Evolutionary conservation across 1,140 invertebrate genomes (phyloP).

Genomic region (Teleogryllus occipitalis): DNA sequence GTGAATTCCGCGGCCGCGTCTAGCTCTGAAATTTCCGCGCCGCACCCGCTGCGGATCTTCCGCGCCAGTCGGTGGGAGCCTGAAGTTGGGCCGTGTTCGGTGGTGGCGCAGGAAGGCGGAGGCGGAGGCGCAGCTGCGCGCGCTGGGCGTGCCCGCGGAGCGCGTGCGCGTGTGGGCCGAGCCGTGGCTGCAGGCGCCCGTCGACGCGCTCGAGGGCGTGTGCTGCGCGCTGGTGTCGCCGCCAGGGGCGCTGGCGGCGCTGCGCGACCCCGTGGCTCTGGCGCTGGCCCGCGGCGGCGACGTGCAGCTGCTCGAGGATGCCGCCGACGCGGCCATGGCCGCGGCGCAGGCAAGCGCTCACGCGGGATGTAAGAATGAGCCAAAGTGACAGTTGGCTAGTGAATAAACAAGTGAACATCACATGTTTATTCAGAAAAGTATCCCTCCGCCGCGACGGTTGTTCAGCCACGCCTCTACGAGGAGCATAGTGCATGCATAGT

Average conservation of each 20-base stretch:
- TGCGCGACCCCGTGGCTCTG: not conserved
- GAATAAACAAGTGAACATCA: too few relatives aligned
- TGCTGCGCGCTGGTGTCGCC: not conserved
- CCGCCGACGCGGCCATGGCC: not conserved
- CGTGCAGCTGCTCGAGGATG: not conserved
- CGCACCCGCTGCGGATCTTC: too few relatives aligned
- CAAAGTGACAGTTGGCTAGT: too few relatives aligned
- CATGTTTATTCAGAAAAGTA: too few relatives aligned
- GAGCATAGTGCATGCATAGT: too few relatives aligned
- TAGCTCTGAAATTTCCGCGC: too few relatives aligned
- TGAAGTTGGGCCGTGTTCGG: too few relatives aligned
- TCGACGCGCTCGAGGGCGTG: not conserved
- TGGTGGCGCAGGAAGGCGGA: not conserved
- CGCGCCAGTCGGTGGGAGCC: too few relatives aligned
- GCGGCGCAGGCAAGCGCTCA: not conserved
- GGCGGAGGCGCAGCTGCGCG: not conserved
- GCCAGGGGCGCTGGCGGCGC: not conserved
- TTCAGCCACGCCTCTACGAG: too few relatives aligned
- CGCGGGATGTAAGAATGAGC: too few relatives aligned
- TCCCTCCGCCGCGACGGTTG: too few relatives aligned
- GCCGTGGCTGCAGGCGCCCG: not conserved
- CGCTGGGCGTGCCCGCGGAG: not conserved
- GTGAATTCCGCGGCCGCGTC: too few relatives aligned
- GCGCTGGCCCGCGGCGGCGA: not conserved
- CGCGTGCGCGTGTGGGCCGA: not conserved